Conservation (phyloP, 2,888 invertebrate genomes). For the Parochlus steinenii region DNA sequence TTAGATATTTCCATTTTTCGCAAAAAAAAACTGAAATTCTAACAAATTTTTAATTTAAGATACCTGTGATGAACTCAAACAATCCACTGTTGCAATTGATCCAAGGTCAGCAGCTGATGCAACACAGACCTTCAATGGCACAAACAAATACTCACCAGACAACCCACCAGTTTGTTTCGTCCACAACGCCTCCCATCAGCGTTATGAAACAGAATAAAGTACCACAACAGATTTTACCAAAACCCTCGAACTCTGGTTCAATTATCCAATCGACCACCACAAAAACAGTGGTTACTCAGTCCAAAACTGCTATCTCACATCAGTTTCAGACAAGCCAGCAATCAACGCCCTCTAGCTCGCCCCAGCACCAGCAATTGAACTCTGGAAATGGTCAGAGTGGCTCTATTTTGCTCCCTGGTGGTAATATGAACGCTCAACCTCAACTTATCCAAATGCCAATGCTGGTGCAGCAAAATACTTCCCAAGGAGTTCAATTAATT, state of each 20-base stretch:
- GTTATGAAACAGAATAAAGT: conserved; percentile 28
- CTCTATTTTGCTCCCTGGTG: conserved; percentile 27
- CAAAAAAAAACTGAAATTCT: not conserved
- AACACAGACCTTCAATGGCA: conserved; percentile 14
- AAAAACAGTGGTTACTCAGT: conserved; percentile 15
- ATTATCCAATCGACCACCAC: conserved; percentile 8
- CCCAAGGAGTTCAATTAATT: conserved; percentile 54
- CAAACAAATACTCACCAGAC: conserved; percentile 14
- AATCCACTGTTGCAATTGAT: conserved; percentile 20
- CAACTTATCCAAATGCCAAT: conserved; percentile 34
- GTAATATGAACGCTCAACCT: conserved; percentile 24
- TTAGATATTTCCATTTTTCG: not conserved
- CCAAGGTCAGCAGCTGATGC: conserved; percentile 18
- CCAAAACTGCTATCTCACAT: conserved; percentile 15
- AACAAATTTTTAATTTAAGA: conserved; percentile 9
- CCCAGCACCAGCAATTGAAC: conserved; percentile 14
- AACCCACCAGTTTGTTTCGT: conserved; percentile 1
- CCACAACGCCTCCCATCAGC: not conserved
- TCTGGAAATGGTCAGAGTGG: conserved; percentile 19
- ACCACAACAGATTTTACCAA: conserved; percentile 44
- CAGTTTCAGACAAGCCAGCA: conserved; percentile 13
- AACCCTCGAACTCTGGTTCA: conserved; percentile 29
- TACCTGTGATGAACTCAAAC: conserved; percentile 18
- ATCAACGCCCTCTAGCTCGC: conserved; percentile 2
- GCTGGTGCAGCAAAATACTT: conserved; percentile 42